phyloP scores from a whole-genome alignment of 2,888 invertebrate genomes.

The Leptopterna dolabrata region DNA sequence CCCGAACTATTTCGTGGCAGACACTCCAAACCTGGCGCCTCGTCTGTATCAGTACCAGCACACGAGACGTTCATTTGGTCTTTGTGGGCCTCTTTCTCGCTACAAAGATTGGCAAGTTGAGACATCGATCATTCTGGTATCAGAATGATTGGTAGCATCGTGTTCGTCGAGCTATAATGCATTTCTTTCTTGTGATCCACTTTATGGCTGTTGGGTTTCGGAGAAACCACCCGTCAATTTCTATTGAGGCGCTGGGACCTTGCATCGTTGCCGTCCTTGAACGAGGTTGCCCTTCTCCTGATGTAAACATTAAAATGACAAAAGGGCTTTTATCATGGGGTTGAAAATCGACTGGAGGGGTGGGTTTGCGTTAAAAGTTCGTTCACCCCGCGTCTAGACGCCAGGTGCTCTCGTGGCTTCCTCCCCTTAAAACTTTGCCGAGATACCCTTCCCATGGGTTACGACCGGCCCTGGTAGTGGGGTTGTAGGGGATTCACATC shows the following conservation, averaged over 20 bases:
- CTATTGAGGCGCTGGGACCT: background rate
- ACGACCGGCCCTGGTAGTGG: background rate
- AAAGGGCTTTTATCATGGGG: slow-evolving; percentile 21
- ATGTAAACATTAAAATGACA: slow-evolving; percentile 41
- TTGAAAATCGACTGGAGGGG: slow-evolving; percentile 17
- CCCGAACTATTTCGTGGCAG: no score
- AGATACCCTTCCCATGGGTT: background rate
- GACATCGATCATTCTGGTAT: no score
- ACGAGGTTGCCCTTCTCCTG: slow-evolving; percentile 20
- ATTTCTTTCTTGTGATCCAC: no score
- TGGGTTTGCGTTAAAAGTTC: slow-evolving; percentile 30
- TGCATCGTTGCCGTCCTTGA: slow-evolving; percentile 29
- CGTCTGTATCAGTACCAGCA: no score
- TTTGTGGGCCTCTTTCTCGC: no score
- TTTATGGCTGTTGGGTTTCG: background rate
- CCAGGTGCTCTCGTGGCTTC: slow-evolving; percentile 51
- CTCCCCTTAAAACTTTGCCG: slow-evolving; percentile 38
- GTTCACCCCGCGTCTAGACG: slow-evolving; percentile 43
- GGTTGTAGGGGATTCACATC: background rate
- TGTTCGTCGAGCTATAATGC: no score
- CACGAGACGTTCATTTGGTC: no score
- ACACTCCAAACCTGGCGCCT: no score
- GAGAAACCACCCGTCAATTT: background rate
- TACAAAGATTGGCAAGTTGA: no score
- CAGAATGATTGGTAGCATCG: no score